Base-by-base conservation (phyloP, 2,797 vertebrate species). In the Phrynocephalus forsythii region DNA sequence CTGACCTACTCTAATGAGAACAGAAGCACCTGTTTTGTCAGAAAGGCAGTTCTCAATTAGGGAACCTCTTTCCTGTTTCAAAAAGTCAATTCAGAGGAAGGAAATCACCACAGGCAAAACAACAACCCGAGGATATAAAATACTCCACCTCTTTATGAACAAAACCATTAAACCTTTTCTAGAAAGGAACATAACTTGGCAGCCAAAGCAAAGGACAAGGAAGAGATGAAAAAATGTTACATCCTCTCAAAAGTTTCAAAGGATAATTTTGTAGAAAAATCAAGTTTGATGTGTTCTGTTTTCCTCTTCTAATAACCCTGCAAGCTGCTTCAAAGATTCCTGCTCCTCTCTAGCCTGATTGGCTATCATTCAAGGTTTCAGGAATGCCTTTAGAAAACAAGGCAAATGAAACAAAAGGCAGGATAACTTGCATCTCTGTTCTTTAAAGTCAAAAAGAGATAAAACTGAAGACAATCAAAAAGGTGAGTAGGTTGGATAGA, bases 21-120 rank as follows among this genome's bases (percentile, higher is more conserved):
- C 30, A 83, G 87, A 91, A 92, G 91, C 93, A 96, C 95, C 95
- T 96, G 95, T 90, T 92, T 44, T 79, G 88, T 91, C 91, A 90
- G 82, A 68, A 90, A 91, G 0, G 5, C 89, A 77, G 93, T 93
- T 91, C 91, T 91, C 92, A 89, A 89, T 63, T 86, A 84, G 84
- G 85, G 87, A 85, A 94, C 90, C 91, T 91, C 90, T 92, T 95
- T 96, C 95, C 95, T 94, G 94, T 92, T 94, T 91, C 90, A 88
- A 93, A 93, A 93, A 95, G 83, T 95, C 92, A 90, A 91, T 73
- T 66, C 79, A 82, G 93, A 93, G 95, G 94, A 95, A 92, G 95
- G 95, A 96, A 96, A 89, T 82, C 63, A 89, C 88, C 89, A 83
- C 88, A 92, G 94, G 94, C 88, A 95, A 94, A 91, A 89, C 86